Evolutionary conservation across 1,140 invertebrate species (phyloP), one percentile per base, ranked within the genome.

Genomic region (Forficula auricularia): DNA sequence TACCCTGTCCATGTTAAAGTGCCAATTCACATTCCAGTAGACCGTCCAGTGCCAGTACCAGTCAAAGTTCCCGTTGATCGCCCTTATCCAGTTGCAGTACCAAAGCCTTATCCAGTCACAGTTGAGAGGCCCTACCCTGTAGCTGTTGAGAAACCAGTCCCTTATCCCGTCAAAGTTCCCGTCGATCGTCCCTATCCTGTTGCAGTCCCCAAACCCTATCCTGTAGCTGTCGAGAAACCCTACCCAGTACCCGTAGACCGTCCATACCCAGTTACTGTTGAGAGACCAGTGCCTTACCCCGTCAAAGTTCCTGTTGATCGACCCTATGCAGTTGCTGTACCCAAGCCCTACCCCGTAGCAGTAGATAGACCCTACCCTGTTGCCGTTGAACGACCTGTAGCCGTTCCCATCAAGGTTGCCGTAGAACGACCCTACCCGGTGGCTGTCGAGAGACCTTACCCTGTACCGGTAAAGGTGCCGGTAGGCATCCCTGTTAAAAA

Each of bases 111-210:
- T 3, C 30, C 45, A 9, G 27, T 41, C 15, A 36, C 32, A 4
- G 32, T 38, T 0, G 42, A 40, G 27, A 36, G 16, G 34, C 37
- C 39, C 2, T 46, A 56, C 1, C 78, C 78, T 1, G 72, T 74
- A 41, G 73, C 77, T 22, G 76, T 82, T 0, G 77, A 80, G 53
- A 80, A 79, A 57, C 67, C 70, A 30, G 69, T 79, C 13, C 79
- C 75, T 44, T 73, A 73, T 54, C 69, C 75, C 36, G 77, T 80
- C 3, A 73, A 80, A 53, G 77, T 81, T 19, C 75, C 61, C 2
- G 68, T 75, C 8, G 52, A 52, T 2, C 40, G 46, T 35, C 50
- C 48, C 9, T 45, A 48, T 36, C 49, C 49, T 3, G 48, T 52
- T 18, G 40, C 39, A 3, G 40, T 52, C 0, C 20, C 35, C 0